Evolutionary conservation across 2,888 invertebrate genomes (phyloP).

Genomic region (Didymodactylos carnosus): DNA sequence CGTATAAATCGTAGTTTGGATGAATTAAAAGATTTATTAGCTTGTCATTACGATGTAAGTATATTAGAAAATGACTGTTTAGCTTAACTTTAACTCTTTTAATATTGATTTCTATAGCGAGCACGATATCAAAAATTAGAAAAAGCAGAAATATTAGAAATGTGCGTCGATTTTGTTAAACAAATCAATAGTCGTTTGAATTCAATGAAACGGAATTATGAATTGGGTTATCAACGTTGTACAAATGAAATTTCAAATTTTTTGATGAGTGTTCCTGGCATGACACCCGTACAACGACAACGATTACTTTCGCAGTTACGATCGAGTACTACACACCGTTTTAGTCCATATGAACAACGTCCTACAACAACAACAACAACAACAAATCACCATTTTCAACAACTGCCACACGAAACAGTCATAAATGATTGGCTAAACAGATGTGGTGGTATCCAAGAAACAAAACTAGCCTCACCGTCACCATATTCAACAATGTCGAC

Average conservation of each 20-base stretch:
- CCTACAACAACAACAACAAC: too few relatives aligned
- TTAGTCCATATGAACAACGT: too few relatives aligned
- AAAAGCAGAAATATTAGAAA: slow-evolving; percentile 13
- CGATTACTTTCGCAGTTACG: neutral
- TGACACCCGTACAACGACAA: neutral
- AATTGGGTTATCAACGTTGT: neutral
- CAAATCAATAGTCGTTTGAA: neutral
- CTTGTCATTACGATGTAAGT: slow-evolving; percentile 3
- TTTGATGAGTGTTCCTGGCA: neutral
- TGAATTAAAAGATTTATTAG: slow-evolving; percentile 14
- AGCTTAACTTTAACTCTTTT: too few relatives aligned
- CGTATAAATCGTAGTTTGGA: slow-evolving; percentile 14
- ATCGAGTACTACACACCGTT: too few relatives aligned
- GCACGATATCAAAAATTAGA: slow-evolving; percentile 14
- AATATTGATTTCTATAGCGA: neutral
- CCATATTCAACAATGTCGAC: too few relatives aligned
- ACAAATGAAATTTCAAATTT: neutral
- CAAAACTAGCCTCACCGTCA: too few relatives aligned
- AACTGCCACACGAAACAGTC: too few relatives aligned
- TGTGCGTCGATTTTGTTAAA: slow-evolving; percentile 9
- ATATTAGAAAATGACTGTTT: too few relatives aligned
- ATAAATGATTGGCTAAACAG: too few relatives aligned
- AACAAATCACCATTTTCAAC: too few relatives aligned
- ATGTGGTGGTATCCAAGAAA: too few relatives aligned
- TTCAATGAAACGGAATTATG: neutral